phyloP scores from a whole-genome alignment of 2,113 vertebrate genomes.

The Lycaon pictus region DNA sequence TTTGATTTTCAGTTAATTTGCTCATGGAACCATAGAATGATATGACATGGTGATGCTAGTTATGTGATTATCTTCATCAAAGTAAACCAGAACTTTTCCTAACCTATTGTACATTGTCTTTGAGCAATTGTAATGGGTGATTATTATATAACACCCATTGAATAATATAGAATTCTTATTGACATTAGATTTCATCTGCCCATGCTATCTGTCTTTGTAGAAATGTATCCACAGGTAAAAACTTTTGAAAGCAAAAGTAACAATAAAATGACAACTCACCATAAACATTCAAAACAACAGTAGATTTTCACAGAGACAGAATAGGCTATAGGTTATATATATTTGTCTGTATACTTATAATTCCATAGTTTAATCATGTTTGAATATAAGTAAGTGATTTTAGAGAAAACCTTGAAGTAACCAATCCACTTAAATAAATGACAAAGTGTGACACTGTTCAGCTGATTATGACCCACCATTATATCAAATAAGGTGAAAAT shows the following conservation, averaged over 20 bases:
- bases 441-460: background rate
- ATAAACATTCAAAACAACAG: background rate
- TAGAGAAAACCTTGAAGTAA: slow-evolving; percentile 44
- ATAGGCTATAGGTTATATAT: background rate
- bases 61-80: background rate
- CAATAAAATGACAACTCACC: background rate
- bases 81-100: slow-evolving; percentile 21
- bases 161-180: background rate
- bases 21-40: background rate
- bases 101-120: background rate
- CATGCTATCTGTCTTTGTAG: background rate
- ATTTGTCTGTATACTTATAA: background rate
- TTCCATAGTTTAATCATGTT: background rate
- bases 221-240: background rate
- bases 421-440: background rate
- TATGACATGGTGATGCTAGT: background rate
- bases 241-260: slow-evolving; percentile 34
- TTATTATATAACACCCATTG: background rate
- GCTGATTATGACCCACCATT: background rate
- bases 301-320: background rate
- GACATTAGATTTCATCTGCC: background rate
- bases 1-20: slow-evolving; percentile 23
- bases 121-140: background rate
- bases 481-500: background rate
- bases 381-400: background rate